A percentile compares a stretch with the other conserved stretches of the same genome.
Evolutionary conservation across 2,113 vertebrate species (phyloP).

Genomic region (Genyomyrus donnyi): DNA sequence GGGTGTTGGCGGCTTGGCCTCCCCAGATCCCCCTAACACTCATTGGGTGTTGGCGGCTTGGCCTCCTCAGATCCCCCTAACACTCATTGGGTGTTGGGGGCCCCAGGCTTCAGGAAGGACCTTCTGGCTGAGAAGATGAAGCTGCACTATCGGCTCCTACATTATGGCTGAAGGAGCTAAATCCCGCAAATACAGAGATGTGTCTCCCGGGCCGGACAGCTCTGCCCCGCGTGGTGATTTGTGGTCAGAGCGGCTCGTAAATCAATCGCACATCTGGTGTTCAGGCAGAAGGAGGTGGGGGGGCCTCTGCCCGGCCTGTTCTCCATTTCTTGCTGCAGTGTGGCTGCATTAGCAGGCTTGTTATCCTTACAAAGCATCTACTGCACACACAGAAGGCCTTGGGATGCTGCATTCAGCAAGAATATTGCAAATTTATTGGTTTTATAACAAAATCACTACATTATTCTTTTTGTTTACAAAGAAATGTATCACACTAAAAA

Average conservation of each 20-base stretch:
- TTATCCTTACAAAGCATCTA: not conserved
- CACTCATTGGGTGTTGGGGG: not conserved
- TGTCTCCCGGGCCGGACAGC: not conserved
- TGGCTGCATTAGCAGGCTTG: not conserved
- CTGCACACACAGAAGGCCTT: not conserved
- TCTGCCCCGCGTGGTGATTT: not conserved
- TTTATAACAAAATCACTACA: not conserved
- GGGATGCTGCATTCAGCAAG: not conserved
- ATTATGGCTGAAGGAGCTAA: not conserved
- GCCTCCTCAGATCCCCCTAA: not conserved
- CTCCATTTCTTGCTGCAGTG: not conserved
- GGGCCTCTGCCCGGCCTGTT: not conserved
- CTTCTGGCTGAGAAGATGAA: not conserved
- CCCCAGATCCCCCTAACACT: too few species aligned
- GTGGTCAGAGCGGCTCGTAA: not conserved
- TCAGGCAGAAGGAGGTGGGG: not conserved
- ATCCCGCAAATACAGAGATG: not conserved
- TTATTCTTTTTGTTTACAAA: not conserved
- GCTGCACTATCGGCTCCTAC: not conserved
- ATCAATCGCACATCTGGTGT: not conserved
- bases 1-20: not conserved
- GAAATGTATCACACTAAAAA: not conserved
- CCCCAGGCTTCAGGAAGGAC: not conserved
- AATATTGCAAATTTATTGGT: not conserved
- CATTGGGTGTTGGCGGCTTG: not conserved